Percentiles rank a stretch among this genome's conserved stretches.
Evolutionary conservation across 2,113 vertebrate genomes (phyloP).

Genomic region (Aleadryas rufinucha): DNA sequence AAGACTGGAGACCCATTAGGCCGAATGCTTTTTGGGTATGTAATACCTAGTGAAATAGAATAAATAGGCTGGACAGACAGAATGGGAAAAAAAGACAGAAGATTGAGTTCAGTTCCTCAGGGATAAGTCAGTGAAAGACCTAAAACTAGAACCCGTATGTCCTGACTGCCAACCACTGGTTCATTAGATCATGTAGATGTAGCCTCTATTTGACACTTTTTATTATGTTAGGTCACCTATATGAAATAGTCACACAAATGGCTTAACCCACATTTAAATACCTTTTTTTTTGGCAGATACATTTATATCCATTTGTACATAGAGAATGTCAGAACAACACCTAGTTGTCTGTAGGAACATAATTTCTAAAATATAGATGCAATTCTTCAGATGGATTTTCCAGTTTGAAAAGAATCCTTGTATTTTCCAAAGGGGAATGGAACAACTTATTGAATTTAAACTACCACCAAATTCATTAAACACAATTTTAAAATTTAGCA

Average conservation of each 20-base stretch:
- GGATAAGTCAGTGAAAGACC: background rate
- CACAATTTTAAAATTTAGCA: background rate
- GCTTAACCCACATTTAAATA: background rate
- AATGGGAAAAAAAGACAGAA: background rate
- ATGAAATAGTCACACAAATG: background rate
- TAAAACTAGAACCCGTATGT: background rate
- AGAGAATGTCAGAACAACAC: background rate
- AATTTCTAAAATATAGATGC: background rate
- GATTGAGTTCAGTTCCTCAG: background rate
- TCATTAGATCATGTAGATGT: background rate
- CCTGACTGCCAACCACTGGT: background rate
- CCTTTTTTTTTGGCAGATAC: background rate
- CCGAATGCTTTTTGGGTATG: background rate
- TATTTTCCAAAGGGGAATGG: background rate
- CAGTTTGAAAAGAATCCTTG: background rate
- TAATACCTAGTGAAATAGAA: background rate
- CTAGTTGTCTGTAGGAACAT: background rate
- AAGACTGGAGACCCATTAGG: rapidly evolving
- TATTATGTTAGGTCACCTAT: background rate
- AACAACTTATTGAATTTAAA: background rate
- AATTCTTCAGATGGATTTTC: background rate
- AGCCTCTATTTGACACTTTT: background rate
- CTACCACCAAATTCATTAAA: background rate
- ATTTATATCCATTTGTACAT: background rate
- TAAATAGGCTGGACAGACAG: background rate